phyloP scores from a whole-genome alignment of 2,113 vertebrate genomes.

The Tyto alba region DNA sequence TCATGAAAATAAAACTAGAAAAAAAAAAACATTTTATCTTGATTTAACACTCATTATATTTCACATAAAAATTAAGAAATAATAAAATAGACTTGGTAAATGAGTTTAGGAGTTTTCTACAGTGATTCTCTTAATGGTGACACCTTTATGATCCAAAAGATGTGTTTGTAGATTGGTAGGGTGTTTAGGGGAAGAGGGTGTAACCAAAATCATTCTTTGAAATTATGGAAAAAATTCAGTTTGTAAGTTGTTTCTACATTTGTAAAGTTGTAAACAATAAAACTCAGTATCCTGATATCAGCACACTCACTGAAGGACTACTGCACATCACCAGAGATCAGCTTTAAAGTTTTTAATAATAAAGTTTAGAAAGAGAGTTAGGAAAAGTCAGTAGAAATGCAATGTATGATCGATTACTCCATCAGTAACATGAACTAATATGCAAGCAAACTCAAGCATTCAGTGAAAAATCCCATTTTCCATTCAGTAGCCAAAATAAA shows the following conservation, averaged over 20 bases:
- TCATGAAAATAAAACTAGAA: neutral
- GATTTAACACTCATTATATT: neutral
- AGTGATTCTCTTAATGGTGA: neutral
- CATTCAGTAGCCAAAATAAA: neutral
- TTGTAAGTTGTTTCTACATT: neutral
- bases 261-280: neutral
- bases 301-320: neutral
- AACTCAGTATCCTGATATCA: neutral
- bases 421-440: neutral
- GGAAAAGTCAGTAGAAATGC: neutral
- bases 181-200: accelerated
- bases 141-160: neutral
- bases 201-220: neutral
- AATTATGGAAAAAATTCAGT: neutral
- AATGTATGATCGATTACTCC: neutral
- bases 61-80: neutral
- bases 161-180: neutral
- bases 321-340: neutral
- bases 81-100: neutral
- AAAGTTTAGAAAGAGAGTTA: neutral
- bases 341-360: neutral
- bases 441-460: neutral
- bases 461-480: neutral
- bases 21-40: neutral
- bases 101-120: neutral